A percentile compares a stretch with the other conserved stretches of the same genome.
These are phyloP conservation scores for Lophochroa leadbeateri DNA, from an alignment of 2,113 vertebrate species.

Conservation along the genomic window DNA sequence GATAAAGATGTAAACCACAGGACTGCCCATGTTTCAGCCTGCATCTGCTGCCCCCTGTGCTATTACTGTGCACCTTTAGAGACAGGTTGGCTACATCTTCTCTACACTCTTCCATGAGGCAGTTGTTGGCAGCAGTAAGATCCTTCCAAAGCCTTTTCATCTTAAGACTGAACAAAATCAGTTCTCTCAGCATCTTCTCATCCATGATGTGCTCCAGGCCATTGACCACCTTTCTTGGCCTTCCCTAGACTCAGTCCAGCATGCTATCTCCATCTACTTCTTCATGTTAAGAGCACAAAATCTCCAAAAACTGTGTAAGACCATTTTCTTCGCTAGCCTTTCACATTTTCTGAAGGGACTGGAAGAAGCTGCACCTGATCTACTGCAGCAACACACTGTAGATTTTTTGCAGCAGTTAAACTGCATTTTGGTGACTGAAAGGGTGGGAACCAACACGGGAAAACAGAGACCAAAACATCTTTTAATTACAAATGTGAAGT, in stretches of 20 bases:
- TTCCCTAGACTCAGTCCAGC: neutral
- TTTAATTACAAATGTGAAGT: neutral
- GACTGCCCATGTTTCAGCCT: neutral
- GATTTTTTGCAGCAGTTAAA: neutral
- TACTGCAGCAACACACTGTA: neutral
- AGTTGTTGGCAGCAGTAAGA: neutral
- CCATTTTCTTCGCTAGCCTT: neutral
- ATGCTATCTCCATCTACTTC: neutral
- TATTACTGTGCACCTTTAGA: neutral
- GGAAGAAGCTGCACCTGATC: neutral
- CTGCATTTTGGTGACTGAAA: neutral
- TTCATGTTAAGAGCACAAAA: neutral
- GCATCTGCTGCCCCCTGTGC: neutral
- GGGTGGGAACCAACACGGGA: neutral
- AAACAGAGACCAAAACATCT: neutral
- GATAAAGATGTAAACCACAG: neutral
- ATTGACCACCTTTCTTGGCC: accelerated
- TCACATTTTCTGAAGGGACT: neutral
- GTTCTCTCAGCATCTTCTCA: neutral
- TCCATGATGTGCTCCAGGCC: neutral
- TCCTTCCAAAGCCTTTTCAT: neutral
- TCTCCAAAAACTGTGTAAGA: neutral
- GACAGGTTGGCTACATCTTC: neutral
- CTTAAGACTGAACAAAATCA: neutral
- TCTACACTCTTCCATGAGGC: neutral